These are phyloP conservation scores for Hoplostethus atlanticus DNA, from an alignment of 2,797 vertebrate species.

Conservation along the genomic window DNA sequence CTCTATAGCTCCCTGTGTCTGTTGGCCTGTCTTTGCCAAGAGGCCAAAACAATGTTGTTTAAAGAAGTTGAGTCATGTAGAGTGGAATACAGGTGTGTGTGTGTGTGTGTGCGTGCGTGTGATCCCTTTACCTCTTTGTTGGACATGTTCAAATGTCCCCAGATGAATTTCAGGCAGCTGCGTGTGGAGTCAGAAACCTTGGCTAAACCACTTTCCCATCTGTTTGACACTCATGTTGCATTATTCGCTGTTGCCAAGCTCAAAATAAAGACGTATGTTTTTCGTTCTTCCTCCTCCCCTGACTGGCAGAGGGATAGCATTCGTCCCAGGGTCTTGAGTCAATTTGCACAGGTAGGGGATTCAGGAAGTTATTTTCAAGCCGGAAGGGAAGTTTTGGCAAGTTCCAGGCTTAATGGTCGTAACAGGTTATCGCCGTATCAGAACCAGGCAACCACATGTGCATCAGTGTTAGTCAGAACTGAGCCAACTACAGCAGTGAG, in stretches of 20 bases:
- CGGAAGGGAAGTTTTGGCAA: background rate
- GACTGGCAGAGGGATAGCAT: background rate
- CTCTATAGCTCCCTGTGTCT: slow-evolving; percentile 26
- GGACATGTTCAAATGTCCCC: slow-evolving; percentile 28
- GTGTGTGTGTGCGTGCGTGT: background rate
- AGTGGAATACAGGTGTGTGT: background rate
- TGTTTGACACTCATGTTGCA: slow-evolving; percentile 31
- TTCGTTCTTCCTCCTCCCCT: background rate
- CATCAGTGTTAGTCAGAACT: background rate
- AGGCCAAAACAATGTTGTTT: slow-evolving; percentile 15
- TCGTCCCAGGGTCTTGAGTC: background rate
- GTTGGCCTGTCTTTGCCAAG: slow-evolving; percentile 19
- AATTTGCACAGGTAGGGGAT: background rate
- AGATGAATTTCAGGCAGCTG: slow-evolving; percentile 51
- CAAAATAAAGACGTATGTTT: slow-evolving; percentile 6
- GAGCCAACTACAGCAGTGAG: background rate
- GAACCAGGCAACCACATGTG: background rate
- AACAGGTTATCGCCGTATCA: background rate
- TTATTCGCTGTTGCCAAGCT: slow-evolving; percentile 8
- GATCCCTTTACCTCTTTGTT: slow-evolving; percentile 4
- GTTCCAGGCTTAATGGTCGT: background rate
- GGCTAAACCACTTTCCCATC: slow-evolving; percentile 46
- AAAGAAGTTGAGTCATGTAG: background rate
- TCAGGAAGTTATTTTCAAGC: background rate
- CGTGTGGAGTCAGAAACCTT: slow-evolving; percentile 26